Evolutionary conservation across 2,113 vertebrate genomes (phyloP).

Genomic region (Malurus alboscapulatus): DNA sequence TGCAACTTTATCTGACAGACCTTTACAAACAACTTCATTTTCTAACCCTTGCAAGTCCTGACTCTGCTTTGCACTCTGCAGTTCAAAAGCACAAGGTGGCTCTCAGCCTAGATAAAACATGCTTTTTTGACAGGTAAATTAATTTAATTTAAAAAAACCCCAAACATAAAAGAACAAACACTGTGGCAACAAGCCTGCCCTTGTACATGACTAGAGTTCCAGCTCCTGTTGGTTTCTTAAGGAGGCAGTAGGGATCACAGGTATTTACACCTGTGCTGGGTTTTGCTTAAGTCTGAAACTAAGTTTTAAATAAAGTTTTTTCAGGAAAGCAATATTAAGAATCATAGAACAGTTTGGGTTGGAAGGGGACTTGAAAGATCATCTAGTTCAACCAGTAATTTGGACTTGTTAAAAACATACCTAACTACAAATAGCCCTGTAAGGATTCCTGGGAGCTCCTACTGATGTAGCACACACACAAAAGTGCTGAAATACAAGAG

Average conservation of each 20-base stretch:
- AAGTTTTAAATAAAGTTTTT: neutral
- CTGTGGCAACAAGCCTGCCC: neutral
- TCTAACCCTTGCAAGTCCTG: neutral
- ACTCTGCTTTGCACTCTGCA: rapidly evolving
- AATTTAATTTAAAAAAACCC: neutral
- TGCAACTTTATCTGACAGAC: neutral
- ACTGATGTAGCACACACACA: neutral
- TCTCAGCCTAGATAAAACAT: neutral
- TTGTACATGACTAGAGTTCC: neutral
- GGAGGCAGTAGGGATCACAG: rapidly evolving
- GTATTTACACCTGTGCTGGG: neutral
- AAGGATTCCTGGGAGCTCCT: neutral
- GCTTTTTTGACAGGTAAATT: neutral
- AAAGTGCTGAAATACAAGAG: neutral
- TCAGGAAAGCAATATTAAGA: neutral
- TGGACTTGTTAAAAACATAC: neutral
- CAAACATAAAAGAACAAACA: neutral
- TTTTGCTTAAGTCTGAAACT: neutral
- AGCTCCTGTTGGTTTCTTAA: neutral
- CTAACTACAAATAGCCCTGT: neutral
- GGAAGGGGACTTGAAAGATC: neutral
- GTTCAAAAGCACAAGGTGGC: neutral
- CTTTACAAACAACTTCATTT: neutral
- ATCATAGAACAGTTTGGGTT: neutral
- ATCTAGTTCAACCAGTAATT: neutral